Conservation (phyloP, 2,113 vertebrate species). For the Tretioscincus oriximinensis region DNA sequence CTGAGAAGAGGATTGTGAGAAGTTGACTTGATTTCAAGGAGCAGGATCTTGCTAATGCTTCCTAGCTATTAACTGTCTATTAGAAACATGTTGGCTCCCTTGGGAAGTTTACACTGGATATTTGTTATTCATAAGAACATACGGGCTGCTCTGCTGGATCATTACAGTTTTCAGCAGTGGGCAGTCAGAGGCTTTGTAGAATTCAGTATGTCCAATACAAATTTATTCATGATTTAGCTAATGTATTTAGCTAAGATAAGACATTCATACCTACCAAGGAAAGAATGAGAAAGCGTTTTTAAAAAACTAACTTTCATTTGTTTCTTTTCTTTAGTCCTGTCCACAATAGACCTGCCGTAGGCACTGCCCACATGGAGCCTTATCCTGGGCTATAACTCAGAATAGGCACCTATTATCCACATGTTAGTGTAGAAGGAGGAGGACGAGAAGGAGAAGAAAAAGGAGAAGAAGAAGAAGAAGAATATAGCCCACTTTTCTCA, state of each 20-base stretch:
- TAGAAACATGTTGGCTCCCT: not conserved
- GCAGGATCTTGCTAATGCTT: not conserved
- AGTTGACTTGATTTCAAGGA: not conserved
- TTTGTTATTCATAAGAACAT: constrained; percentile 23
- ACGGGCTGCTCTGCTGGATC: constrained; percentile 2
- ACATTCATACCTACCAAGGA: not conserved
- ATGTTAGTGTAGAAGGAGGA: no score
- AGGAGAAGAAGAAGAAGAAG: no score
- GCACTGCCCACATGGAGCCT: no score
- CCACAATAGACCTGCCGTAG: no score
- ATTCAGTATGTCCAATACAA: not conserved
- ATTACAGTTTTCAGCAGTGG: not conserved
- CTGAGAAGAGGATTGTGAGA: not conserved
- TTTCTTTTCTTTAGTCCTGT: no score
- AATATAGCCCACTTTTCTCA: no score
- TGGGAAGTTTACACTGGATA: not conserved
- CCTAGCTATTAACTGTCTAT: constrained; percentile 9
- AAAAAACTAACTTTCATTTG: not conserved
- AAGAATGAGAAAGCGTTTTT: not conserved
- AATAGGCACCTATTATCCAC: no score
- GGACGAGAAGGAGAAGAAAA: no score
- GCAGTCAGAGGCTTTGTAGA: not conserved
- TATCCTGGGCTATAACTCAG: no score
- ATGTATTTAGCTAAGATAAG: not conserved
- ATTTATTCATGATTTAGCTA: constrained; percentile 24